Percentiles rank a stretch among this genome's conserved stretches.
phyloP scores from a whole-genome alignment of 2,888 invertebrate genomes.

The Vanessa cardui region DNA sequence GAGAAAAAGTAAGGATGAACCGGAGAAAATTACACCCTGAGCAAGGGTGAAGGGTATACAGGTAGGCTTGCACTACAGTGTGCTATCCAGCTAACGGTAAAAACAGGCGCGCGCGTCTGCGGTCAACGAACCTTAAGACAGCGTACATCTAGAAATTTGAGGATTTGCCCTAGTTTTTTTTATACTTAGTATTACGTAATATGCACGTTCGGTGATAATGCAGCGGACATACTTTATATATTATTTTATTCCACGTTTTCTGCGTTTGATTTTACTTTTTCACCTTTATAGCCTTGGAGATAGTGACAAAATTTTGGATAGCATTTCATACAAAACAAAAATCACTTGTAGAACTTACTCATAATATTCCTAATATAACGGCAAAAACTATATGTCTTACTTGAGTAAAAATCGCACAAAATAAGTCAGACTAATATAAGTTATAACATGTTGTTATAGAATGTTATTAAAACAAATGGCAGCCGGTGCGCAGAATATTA shows the following conservation, averaged over 20 bases:
- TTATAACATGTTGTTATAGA: too few species aligned
- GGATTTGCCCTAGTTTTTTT: conserved; percentile 67
- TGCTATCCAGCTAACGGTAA: conserved; percentile 67
- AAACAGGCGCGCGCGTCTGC: conserved; percentile 59
- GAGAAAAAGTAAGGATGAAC: conserved; percentile 33
- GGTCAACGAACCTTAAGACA: conserved; percentile 73
- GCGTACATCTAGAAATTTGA: conserved; percentile 74
- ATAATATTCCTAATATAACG: too few species aligned
- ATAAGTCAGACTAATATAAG: too few species aligned
- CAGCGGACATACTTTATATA: conserved; percentile 15
- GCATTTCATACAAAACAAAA: too few species aligned
- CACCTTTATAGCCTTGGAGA: too few species aligned
- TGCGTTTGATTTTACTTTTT: too few species aligned
- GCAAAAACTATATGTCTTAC: too few species aligned
- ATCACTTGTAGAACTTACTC: too few species aligned
- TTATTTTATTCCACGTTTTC: neutral
- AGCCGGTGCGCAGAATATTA: too few species aligned
- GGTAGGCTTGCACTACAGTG: conserved; percentile 49
- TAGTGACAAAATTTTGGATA: too few species aligned
- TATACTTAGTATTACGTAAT: conserved; percentile 41
- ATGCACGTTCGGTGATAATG: neutral
- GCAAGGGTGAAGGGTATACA: conserved; percentile 51
- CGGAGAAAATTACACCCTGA: conserved; percentile 38
- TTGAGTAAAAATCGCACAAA: too few species aligned
- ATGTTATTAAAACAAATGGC: too few species aligned